Conservation (phyloP, 2,797 vertebrate genomes). For the Potorous gilbertii region DNA sequence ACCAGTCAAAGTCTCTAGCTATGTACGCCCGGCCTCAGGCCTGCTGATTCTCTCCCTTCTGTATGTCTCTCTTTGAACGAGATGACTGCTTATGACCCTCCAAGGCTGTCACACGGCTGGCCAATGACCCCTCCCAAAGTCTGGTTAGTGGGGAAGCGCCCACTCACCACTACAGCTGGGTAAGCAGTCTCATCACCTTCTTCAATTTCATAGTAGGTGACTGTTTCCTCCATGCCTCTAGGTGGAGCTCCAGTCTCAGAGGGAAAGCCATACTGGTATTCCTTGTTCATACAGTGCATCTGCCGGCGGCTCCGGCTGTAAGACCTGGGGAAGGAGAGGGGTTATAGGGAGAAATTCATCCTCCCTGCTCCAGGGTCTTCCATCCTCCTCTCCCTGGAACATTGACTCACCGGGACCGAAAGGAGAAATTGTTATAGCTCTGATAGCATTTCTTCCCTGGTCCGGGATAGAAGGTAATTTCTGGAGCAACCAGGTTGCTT, state of each 20-base stretch:
- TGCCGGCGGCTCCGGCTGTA: constrained; percentile 89
- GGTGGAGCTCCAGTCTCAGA: constrained; percentile 84
- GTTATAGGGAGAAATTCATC: constrained; percentile 14
- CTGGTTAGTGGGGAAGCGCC: neutral
- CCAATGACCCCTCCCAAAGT: neutral
- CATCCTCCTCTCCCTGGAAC: neutral
- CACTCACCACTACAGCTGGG: constrained; percentile 88
- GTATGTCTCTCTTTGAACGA: neutral
- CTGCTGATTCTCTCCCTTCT: neutral
- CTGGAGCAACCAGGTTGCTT: constrained; percentile 88
- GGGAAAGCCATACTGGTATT: constrained; percentile 90
- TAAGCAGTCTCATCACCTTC: constrained; percentile 86
- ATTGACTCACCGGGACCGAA: constrained; percentile 88
- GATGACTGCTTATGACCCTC: neutral
- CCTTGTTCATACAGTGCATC: constrained; percentile 89
- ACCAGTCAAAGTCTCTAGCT: neutral
- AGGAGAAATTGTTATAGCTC: constrained; percentile 90
- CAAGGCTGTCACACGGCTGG: neutral
- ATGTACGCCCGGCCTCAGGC: neutral
- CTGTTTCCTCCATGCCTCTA: constrained; percentile 86
- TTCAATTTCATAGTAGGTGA: constrained; percentile 91
- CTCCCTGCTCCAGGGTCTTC: constrained; percentile 37
- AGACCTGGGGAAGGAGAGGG: constrained; percentile 64
- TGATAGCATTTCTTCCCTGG: constrained; percentile 90
- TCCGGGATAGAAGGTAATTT: constrained; percentile 88